Evolutionary conservation across 2,797 vertebrate genomes (phyloP).

Genomic region (Crax fasciolata): DNA sequence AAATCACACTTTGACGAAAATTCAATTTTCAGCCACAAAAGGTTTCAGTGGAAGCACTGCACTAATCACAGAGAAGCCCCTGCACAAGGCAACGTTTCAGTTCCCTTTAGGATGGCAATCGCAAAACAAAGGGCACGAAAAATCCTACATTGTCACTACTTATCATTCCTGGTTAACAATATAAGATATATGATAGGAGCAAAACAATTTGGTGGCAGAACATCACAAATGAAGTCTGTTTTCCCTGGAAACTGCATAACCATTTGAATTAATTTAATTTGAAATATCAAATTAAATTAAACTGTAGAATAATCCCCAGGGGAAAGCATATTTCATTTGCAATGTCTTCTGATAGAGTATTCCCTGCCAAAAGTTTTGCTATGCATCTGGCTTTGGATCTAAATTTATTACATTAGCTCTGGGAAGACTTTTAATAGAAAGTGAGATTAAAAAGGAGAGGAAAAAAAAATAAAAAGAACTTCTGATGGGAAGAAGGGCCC

Average conservation of each 20-base stretch:
- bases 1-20: neutral
- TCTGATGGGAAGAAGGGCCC: neutral
- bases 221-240: constrained; percentile 86
- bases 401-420: constrained; percentile 88
- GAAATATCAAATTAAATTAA: constrained; percentile 90
- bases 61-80: neutral
- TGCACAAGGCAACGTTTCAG: neutral
- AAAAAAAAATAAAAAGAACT: constrained; percentile 14
- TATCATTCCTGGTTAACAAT: constrained; percentile 83
- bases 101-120: constrained; percentile 28
- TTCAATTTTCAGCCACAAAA: neutral
- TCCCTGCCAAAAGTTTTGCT: constrained; percentile 87
- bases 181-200: constrained; percentile 81
- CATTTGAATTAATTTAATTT: constrained; percentile 90
- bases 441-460: constrained; percentile 80
- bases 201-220: constrained; percentile 86
- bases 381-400: constrained; percentile 88
- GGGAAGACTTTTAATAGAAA: constrained; percentile 88
- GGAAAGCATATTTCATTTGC: constrained; percentile 87
- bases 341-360: constrained; percentile 86
- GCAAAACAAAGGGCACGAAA: constrained; percentile 57
- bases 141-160: constrained; percentile 74
- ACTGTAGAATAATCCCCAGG: constrained; percentile 88
- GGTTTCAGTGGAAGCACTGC: neutral
- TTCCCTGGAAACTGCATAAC: constrained; percentile 87